These are phyloP conservation scores for Neotoxoptera formosana DNA, from an alignment of 1,140 invertebrate genomes.

Conservation along the genomic window DNA sequence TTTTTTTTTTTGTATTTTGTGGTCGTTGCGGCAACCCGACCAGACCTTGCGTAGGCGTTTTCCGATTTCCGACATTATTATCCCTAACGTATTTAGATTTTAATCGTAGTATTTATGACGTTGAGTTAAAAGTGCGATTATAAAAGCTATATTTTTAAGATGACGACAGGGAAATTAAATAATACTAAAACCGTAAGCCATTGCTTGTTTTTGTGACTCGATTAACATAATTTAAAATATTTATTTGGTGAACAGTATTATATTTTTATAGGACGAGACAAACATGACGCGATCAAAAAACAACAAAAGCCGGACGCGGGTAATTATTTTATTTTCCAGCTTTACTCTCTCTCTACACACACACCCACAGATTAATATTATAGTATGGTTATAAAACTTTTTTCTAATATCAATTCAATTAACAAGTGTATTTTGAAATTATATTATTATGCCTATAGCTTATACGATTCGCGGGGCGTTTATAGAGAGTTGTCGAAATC, in stretches of 20 bases:
- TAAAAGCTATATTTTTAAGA: neutral
- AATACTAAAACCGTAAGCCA: neutral
- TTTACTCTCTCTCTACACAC: no score
- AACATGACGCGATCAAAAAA: neutral
- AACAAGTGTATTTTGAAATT: neutral
- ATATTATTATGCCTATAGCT: neutral
- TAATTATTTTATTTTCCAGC: neutral
- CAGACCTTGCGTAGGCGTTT: neutral
- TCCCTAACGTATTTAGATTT: neutral
- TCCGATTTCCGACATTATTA: no score
- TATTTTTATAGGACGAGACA: neutral
- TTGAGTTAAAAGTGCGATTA: neutral
- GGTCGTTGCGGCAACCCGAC: neutral
- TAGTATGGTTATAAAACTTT: neutral
- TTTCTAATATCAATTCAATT: neutral
- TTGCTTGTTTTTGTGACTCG: neutral
- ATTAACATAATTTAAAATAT: neutral
- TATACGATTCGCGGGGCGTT: neutral
- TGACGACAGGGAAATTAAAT: neutral
- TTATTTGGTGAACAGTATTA: neutral
- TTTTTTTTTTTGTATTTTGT: neutral
- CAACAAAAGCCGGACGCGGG: neutral
- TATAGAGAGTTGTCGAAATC: neutral
- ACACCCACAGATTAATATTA: neutral
- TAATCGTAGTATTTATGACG: neutral